A percentile compares a stretch with the other conserved stretches of the same genome.
These are phyloP conservation scores for Erinaceus europaeus DNA, from an alignment of 2,113 vertebrate genomes.

Conservation along the genomic window DNA sequence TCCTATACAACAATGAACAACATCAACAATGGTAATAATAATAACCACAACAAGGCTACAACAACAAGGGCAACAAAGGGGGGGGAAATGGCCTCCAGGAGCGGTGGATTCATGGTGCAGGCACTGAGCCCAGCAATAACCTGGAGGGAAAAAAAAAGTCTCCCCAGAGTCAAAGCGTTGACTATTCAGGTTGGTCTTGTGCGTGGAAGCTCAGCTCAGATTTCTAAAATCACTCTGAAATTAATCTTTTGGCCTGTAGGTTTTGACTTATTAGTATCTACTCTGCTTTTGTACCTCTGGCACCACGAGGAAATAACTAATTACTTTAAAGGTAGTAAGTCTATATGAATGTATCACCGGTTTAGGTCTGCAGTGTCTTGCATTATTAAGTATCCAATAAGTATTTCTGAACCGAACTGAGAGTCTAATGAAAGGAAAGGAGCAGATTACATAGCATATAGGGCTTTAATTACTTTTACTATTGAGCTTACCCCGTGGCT, in stretches of 20 bases:
- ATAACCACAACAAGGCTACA: too few relatives aligned
- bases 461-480: slow-evolving; percentile 42
- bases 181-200: background rate
- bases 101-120: too few relatives aligned
- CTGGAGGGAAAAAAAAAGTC: too few relatives aligned
- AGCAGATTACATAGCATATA: background rate
- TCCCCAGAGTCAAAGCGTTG: background rate
- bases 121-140: too few relatives aligned
- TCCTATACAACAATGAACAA: too few relatives aligned
- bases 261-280: background rate
- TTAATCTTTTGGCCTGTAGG: background rate
- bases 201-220: background rate
- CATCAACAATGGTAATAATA: too few relatives aligned
- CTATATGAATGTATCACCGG: background rate
- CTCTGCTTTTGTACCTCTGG: background rate
- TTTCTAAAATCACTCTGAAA: slow-evolving; percentile 26
- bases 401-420: slow-evolving; percentile 38
- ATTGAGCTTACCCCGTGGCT: background rate
- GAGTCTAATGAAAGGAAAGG: slow-evolving; percentile 1
- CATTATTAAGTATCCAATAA: slow-evolving; percentile 1
- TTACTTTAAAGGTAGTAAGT: background rate
- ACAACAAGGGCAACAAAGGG: too few relatives aligned
- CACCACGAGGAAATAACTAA: background rate
- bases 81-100: too few relatives aligned
- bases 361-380: background rate